Evolutionary conservation across 2,797 vertebrate species (phyloP).

Genomic region (Kryptopterus vitreolus): DNA sequence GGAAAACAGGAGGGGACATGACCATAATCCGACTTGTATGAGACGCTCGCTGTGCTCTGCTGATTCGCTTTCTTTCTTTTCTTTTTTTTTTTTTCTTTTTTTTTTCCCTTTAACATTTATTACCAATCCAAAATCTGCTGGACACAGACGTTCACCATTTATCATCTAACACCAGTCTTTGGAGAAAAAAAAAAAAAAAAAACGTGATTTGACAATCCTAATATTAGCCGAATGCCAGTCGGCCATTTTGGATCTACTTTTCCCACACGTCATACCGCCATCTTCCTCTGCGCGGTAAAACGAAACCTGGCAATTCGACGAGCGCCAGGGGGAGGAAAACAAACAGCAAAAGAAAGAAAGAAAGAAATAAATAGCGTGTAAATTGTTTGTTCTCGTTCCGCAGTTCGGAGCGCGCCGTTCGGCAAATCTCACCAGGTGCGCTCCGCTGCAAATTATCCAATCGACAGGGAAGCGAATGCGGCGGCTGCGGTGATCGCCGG

Average conservation of each 20-base stretch:
- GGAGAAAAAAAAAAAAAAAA: constrained; percentile 61
- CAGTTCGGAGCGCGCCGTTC: constrained; percentile 60
- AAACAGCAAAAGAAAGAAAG: no score
- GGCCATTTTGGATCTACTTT: constrained; percentile 3
- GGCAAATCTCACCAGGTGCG: constrained; percentile 80
- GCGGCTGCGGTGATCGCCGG: constrained; percentile 74
- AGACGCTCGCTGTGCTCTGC: constrained; percentile 54
- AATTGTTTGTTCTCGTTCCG: constrained; percentile 66
- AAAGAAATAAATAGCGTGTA: constrained; percentile 53
- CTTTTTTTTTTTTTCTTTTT: constrained; percentile 51
- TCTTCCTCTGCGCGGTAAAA: not conserved
- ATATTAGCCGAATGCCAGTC: constrained; percentile 52
- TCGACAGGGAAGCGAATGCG: constrained; percentile 79
- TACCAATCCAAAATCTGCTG: constrained; percentile 73
- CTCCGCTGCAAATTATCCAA: constrained; percentile 78
- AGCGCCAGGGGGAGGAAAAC: not conserved
- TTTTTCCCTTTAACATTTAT: constrained; percentile 49
- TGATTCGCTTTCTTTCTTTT: constrained; percentile 66
- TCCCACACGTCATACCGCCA: not conserved
- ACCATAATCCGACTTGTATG: constrained; percentile 58
- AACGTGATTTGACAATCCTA: constrained; percentile 60
- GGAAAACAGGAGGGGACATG: constrained; percentile 64
- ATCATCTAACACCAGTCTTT: constrained; percentile 67
- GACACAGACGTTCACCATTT: constrained; percentile 64
- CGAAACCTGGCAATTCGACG: not conserved